A percentile compares a stretch with the other conserved stretches of the same genome.
Evolutionary conservation across 2,113 vertebrate species (phyloP).

Genomic region (Vireo altiloquus): DNA sequence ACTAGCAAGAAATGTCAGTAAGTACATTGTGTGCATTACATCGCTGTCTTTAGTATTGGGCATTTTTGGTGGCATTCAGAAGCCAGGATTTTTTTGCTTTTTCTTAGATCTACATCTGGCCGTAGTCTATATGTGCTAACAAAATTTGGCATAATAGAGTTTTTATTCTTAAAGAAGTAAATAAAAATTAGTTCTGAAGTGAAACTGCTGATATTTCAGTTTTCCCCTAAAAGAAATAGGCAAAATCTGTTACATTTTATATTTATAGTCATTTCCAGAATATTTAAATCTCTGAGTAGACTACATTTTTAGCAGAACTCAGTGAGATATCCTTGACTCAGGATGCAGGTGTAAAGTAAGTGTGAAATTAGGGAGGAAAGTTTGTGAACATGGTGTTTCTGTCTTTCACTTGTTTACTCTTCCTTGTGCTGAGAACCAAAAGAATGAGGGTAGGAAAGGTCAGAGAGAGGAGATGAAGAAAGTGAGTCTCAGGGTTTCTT

Average conservation of each 20-base stretch:
- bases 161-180: not conserved
- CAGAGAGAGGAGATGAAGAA: not conserved
- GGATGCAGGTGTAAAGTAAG: not conserved
- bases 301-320: not conserved
- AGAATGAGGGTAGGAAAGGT: not conserved
- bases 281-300: not conserved
- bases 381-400: not conserved
- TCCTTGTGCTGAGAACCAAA: not conserved
- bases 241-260: not conserved
- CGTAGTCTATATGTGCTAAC: not conserved
- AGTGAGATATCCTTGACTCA: not conserved
- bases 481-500: not conserved
- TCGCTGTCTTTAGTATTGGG: not conserved
- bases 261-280: not conserved
- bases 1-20: not conserved
- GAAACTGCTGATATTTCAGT: not conserved
- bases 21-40: not conserved
- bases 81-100: not conserved
- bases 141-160: not conserved
- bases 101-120: not conserved
- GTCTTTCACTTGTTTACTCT: not conserved
- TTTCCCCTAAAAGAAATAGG: not conserved
- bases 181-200: not conserved
- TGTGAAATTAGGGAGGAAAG: not conserved
- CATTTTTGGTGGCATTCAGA: not conserved